phyloP scores from a whole-genome alignment of 2,797 vertebrate genomes.

The Fundulus diaphanus region DNA sequence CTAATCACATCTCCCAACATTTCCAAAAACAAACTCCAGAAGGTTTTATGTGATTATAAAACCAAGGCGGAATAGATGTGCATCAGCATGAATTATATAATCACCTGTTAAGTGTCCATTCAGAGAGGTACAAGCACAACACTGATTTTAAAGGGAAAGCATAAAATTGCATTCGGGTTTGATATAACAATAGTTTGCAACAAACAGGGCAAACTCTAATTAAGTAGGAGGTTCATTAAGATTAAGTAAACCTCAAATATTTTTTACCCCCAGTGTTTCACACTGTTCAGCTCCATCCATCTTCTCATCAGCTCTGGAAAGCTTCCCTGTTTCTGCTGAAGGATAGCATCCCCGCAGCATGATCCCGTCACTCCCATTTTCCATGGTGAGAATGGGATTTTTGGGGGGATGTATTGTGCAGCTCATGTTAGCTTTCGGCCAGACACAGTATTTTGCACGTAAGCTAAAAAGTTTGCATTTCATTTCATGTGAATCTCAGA shows the following conservation, averaged over 20 bases:
- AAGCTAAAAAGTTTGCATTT: not conserved
- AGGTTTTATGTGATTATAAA: slow-evolving; percentile 22
- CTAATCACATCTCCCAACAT: slow-evolving; percentile 48
- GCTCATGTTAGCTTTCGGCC: not conserved
- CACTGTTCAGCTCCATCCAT: too few relatives aligned
- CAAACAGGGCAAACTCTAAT: too few relatives aligned
- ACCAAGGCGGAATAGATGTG: not conserved
- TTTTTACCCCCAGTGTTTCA: too few relatives aligned
- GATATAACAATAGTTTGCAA: too few relatives aligned
- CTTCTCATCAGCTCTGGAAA: too few relatives aligned
- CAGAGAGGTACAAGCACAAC: not conserved
- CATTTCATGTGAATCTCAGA: not conserved
- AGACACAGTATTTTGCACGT: not conserved
- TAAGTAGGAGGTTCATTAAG: too few relatives aligned
- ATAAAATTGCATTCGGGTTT: too few relatives aligned
- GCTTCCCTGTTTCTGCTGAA: too few relatives aligned
- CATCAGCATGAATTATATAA: not conserved
- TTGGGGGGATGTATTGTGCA: not conserved
- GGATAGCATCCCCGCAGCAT: too few relatives aligned
- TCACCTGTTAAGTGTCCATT: not conserved
- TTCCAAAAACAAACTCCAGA: slow-evolving; percentile 38
- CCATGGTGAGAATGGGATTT: not conserved
- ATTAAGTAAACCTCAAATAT: too few relatives aligned
- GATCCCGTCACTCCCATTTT: not conserved
- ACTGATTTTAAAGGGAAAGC: too few relatives aligned